Evolutionary conservation across 35 echinoderm and acorn worm species (phyloP).

Genomic region (Lytechinus pictus): DNA sequence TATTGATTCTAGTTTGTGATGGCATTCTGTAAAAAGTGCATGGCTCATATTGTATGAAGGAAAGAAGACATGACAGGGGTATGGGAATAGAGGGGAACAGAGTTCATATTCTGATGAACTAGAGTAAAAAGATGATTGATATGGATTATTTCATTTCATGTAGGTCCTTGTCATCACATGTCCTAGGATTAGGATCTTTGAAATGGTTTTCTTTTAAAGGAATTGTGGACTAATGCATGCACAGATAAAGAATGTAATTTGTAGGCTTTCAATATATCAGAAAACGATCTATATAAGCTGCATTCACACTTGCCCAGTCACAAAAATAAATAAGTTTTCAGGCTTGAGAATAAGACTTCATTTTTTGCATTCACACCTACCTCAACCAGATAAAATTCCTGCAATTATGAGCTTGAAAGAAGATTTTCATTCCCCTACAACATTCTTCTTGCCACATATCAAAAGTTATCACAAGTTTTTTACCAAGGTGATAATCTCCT

Average conservation of each 20-base stretch:
- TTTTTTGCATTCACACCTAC: no score
- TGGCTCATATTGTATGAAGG: not conserved
- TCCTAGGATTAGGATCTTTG: slow-evolving; percentile 2
- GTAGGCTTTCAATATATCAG: not conserved
- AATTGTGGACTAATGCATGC: not conserved
- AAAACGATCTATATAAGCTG: not conserved
- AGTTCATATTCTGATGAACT: not conserved
- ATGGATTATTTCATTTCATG: slow-evolving; percentile 7
- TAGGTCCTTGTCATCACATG: not conserved
- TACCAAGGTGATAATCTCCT: no score
- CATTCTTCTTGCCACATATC: no score
- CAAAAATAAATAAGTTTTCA: no score
- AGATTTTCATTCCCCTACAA: no score
- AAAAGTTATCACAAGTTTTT: no score
- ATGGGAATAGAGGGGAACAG: not conserved
- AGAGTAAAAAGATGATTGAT: slow-evolving; percentile 4
- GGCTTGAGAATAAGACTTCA: no score
- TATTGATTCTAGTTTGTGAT: not conserved
- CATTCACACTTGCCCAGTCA: no score
- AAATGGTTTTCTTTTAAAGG: slow-evolving; percentile 19
- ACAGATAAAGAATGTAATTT: not conserved
- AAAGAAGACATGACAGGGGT: not conserved
- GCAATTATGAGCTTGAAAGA: no score
- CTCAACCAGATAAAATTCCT: no score
- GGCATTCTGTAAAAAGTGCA: not conserved